A percentile compares a stretch with the other conserved stretches of the same genome.
Conservation (phyloP, 2,113 vertebrate species). For the Austrofundulus limnaeus region DNA sequence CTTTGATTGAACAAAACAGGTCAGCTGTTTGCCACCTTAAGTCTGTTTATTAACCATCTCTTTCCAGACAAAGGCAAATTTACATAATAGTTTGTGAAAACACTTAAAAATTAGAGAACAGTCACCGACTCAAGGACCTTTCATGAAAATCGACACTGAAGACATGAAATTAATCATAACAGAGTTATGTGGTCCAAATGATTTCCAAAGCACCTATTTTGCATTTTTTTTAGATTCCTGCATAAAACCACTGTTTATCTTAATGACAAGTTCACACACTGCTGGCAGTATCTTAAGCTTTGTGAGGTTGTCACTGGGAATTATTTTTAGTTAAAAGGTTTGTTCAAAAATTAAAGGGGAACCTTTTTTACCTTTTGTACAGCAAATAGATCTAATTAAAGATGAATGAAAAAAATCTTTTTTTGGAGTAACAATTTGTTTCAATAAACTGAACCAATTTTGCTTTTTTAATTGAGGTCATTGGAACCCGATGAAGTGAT, state of each 20-base stretch:
- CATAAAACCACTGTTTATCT: background rate
- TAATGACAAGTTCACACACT: constrained; percentile 3
- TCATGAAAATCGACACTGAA: background rate
- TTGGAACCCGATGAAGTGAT: no score
- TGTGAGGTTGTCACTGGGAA: background rate
- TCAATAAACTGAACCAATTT: background rate
- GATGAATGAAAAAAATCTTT: background rate
- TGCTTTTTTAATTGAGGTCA: background rate
- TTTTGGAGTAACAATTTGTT: background rate
- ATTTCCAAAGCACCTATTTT: background rate
- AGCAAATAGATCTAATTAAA: background rate
- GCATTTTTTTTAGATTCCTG: background rate
- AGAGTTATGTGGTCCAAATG: background rate
- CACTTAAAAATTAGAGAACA: background rate
- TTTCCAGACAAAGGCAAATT: background rate
- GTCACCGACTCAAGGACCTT: background rate
- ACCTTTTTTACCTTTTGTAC: background rate
- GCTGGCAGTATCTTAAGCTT: background rate
- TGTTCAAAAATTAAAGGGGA: background rate
- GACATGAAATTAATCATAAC: background rate
- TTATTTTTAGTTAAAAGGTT: constrained; percentile 1
- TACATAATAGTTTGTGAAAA: background rate
- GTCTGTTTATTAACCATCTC: background rate
- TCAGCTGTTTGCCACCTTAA: background rate
- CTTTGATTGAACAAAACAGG: background rate